Percentiles rank a stretch among this genome's conserved stretches.
Evolutionary conservation across 1,140 invertebrate species (phyloP).

Genomic region (Catajapyx aquilonaris): DNA sequence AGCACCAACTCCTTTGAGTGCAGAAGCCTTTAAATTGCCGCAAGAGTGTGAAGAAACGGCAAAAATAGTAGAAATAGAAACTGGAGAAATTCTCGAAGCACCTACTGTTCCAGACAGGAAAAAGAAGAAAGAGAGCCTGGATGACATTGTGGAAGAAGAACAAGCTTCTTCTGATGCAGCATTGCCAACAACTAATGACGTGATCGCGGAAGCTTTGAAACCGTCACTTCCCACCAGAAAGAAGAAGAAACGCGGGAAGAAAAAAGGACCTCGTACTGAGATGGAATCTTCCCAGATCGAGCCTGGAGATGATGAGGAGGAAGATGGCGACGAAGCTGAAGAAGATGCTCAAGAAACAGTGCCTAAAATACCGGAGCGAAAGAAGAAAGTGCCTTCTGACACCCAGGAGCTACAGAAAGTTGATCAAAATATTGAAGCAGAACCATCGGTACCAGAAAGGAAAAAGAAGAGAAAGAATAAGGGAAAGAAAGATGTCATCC

Average conservation of each 20-base stretch:
- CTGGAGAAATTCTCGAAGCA: constrained; percentile 12
- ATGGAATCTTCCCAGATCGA: neutral
- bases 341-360: constrained; percentile 15
- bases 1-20: no score
- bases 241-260: constrained; percentile 3
- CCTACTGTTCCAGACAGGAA: constrained; percentile 13
- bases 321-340: constrained; percentile 14
- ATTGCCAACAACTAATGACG: no score
- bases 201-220: no score
- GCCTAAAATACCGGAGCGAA: constrained; percentile 13
- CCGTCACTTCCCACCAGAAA: neutral
- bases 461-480: constrained; percentile 16
- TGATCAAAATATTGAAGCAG: constrained; percentile 12
- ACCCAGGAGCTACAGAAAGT: constrained; percentile 20
- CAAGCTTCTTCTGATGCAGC: no score
- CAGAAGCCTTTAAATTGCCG: no score
- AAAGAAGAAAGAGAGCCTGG: no score
- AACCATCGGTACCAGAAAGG: constrained; percentile 10
- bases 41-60: constrained; percentile 6
- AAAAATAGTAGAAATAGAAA: constrained; percentile 9
- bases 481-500: constrained; percentile 18
- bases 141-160: no score
- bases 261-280: constrained; percentile 3
- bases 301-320: neutral
- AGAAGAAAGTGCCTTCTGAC: constrained; percentile 16